Evolutionary conservation across 1,140 invertebrate species (phyloP), one percentile per base, ranked within the genome.

Genomic region (Pomacea maculata): DNA sequence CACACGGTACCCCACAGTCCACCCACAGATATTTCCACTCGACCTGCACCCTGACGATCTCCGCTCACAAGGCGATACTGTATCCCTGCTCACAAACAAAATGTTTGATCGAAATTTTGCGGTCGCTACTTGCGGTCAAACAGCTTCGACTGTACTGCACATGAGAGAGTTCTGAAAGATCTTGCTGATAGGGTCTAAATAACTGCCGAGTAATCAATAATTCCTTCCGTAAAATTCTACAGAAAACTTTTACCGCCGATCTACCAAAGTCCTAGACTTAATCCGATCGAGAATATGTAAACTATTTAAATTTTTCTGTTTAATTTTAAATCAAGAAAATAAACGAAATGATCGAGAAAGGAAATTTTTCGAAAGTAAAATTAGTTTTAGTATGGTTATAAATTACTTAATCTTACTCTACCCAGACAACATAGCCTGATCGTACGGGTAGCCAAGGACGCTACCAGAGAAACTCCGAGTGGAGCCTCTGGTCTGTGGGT

Each of bases 21-120:
- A 72, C 85, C 84, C 11, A 91, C 92, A 90, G 94, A 94, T 3
- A 96, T 93, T 92, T 96, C 95, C 14, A 96, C 88, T 79, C 94
- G 92, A 21, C 96, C 96, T 70, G 78, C 68, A 45, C 12, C 11
- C 45, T n/a, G 64, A 7, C 52, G n/a, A 6, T 78, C 71, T 64
- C 72, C 77, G 11, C 25, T 1, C 34, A 34, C 72, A 15, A 84
- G 61, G 8, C 78, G 80, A 64, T 80, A 83, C 75, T 80, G 63
- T n/a, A 84, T 76, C 57, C 83, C 83, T 84, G 64, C 15, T 45
- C 34, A 45, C 34, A 45, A 45, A 45, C 34, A 45, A 45, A 45
- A 6, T 45, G 34, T 45, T 45, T 45, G 34, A 45, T 45, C 3
- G 2, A 1, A 45, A 45, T 45, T 45, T 45, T 45, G 34, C 34